Conservation (phyloP, 2,797 vertebrate species). For the Onychomys torridus region DNA sequence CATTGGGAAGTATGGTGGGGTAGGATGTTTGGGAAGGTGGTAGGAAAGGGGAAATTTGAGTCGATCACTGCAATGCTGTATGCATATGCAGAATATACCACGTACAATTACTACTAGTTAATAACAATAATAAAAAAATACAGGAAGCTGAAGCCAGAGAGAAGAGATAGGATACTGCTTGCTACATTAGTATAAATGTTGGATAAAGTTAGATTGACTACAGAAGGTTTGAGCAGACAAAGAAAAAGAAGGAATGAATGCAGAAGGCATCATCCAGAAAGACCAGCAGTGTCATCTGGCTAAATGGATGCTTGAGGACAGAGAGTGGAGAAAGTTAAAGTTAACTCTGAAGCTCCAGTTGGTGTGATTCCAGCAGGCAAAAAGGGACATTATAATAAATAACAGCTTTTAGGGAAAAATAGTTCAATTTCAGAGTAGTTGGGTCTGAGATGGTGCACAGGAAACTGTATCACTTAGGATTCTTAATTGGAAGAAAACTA, state of each 20-base stretch:
- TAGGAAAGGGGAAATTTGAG: background rate
- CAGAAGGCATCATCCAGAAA: background rate
- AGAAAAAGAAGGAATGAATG: background rate
- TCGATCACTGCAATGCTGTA: background rate
- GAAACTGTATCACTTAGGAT: slow-evolving; percentile 10
- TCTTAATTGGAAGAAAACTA: slow-evolving; percentile 35
- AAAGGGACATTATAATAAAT: slow-evolving; percentile 22
- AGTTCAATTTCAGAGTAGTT: slow-evolving; percentile 39
- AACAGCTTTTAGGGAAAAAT: background rate
- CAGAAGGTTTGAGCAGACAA: background rate
- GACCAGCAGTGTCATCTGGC: background rate
- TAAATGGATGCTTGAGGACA: background rate
- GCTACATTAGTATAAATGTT: background rate
- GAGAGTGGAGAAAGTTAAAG: background rate
- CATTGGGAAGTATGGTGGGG: background rate
- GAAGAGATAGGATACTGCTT: background rate
- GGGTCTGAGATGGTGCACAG: slow-evolving; percentile 28
- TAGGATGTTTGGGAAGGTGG: background rate
- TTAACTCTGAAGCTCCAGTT: background rate
- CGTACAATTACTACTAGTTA: background rate
- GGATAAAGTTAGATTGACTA: background rate
- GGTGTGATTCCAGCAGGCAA: background rate
- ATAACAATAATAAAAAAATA: background rate
- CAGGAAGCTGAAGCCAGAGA: background rate
- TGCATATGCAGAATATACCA: background rate